phyloP scores from a whole-genome alignment of 2,113 vertebrate genomes.

The Neotoma lepida region DNA sequence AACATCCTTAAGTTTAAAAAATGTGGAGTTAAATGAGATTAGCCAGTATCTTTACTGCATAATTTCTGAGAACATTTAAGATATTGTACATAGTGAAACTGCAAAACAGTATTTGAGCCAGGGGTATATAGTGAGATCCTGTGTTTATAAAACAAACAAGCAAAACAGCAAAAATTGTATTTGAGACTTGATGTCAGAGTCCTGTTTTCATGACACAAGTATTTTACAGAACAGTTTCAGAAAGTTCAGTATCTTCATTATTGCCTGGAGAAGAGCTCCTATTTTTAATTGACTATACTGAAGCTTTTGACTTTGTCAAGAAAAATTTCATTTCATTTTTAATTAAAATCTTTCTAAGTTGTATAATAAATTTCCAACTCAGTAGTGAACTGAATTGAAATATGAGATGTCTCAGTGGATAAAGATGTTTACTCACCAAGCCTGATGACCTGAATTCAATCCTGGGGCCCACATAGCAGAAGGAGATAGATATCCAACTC shows the following conservation, averaged over 20 bases:
- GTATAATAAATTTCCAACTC: constrained; percentile 27
- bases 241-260: constrained; percentile 58
- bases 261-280: constrained; percentile 56
- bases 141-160: neutral
- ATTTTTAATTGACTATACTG: constrained; percentile 54
- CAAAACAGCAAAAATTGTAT: neutral
- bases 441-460: neutral
- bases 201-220: constrained; percentile 43
- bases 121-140: neutral
- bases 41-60: constrained; percentile 22
- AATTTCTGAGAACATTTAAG: constrained; percentile 56
- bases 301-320: constrained; percentile 53
- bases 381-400: constrained; percentile 47
- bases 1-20: constrained; percentile 25
- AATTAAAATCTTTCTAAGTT: constrained; percentile 65
- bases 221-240: constrained; percentile 58
- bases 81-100: constrained; percentile 33
- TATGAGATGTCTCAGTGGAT: neutral
- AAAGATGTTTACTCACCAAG: neutral
- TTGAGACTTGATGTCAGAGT: constrained; percentile 59
- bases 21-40: constrained; percentile 46
- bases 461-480: neutral
- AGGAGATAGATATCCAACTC: too few relatives aligned
- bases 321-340: constrained; percentile 64
- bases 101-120: neutral